phyloP scores from a whole-genome alignment of 2,113 vertebrate genomes.

The Emberiza fucata region DNA sequence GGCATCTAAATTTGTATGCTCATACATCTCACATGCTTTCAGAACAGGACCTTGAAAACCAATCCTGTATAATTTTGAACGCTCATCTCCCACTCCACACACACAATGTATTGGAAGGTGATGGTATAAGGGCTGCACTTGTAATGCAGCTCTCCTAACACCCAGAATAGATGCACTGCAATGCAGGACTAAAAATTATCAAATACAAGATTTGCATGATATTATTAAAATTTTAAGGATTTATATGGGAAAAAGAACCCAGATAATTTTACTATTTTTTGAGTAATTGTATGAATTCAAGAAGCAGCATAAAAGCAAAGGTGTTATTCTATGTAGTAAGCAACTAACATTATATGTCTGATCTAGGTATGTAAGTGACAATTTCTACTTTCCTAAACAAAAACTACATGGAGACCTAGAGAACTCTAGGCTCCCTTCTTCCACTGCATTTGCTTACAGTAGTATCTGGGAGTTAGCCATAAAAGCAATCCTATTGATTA shows the following conservation, averaged over 20 bases:
- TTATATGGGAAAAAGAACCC: not conserved
- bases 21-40: conserved; percentile 9
- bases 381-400: not conserved
- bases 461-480: conserved; percentile 3
- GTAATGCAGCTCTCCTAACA: conserved; percentile 12
- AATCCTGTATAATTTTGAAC: not conserved
- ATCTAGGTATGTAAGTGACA: conserved; percentile 8
- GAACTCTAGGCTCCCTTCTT: not conserved
- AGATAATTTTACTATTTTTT: not conserved
- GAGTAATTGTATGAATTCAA: conserved; percentile 56
- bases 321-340: conserved; percentile 35
- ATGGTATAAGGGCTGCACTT: not conserved
- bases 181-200: not conserved
- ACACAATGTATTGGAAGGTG: conserved; percentile 8
- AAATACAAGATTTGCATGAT: not conserved
- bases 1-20: not conserved
- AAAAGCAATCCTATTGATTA: conserved; percentile 16
- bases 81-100: conserved; percentile 8
- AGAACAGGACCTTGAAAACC: conserved; percentile 3
- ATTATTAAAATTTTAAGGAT: not conserved
- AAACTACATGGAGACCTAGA: not conserved
- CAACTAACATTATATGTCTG: not conserved
- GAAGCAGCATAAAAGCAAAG: conserved; percentile 17
- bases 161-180: conserved; percentile 9
- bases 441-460: not conserved